Percentiles rank a stretch among this genome's conserved stretches.
These are phyloP conservation scores for Clarias fuscus DNA, from an alignment of 2,797 vertebrate genomes.

Conservation along the genomic window DNA sequence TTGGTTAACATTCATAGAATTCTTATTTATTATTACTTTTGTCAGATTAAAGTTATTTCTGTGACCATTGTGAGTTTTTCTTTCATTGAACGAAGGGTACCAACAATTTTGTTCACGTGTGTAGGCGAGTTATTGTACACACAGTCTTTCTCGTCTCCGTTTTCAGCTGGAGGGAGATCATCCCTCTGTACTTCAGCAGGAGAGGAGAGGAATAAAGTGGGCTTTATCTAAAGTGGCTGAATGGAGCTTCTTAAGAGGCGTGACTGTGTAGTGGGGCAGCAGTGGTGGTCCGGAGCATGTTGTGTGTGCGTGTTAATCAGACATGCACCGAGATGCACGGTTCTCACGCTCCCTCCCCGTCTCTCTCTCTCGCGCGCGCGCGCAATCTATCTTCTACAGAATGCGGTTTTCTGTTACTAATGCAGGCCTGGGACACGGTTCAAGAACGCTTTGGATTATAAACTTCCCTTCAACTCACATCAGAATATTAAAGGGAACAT, in stretches of 20 bases:
- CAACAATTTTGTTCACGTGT: too few relatives aligned
- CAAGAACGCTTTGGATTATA: background rate
- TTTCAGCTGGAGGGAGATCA: conserved; percentile 34
- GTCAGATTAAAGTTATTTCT: too few relatives aligned
- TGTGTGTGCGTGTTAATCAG: conserved; percentile 46
- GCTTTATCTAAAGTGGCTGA: conserved; percentile 45
- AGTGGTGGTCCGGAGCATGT: conserved; percentile 41
- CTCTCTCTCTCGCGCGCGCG: background rate
- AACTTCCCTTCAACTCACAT: background rate
- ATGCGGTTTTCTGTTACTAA: background rate
- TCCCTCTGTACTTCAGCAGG: conserved; percentile 34
- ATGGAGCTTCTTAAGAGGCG: conserved; percentile 40
- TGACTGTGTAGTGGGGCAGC: conserved; percentile 41
- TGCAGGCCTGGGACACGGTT: background rate
- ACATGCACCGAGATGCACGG: conserved; percentile 39
- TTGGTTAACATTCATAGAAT: too few relatives aligned
- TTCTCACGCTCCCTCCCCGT: conserved; percentile 49
- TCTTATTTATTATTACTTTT: too few relatives aligned
- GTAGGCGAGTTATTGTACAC: background rate
- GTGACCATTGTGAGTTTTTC: too few relatives aligned
- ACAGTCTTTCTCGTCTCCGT: background rate
- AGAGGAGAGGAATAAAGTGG: conserved; percentile 45
- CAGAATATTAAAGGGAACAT: background rate
- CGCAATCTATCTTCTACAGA: background rate
- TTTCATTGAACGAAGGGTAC: too few relatives aligned